Conservation (phyloP, 2,113 vertebrate genomes). For the Sphaerodactylus townsendi region DNA sequence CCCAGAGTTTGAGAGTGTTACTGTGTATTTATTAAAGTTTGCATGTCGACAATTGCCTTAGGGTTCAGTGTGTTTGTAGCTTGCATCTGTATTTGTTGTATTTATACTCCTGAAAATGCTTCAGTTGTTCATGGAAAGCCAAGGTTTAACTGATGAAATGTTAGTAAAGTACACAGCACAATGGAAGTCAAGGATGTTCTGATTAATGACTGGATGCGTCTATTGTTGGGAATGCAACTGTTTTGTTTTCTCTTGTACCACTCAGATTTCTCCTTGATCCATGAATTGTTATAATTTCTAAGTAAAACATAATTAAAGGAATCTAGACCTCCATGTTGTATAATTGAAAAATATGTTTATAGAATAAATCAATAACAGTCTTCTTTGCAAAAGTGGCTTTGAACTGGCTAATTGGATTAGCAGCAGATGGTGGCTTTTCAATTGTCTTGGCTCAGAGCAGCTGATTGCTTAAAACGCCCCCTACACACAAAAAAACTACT, state of each 20-base stretch:
- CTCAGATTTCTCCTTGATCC: conserved; percentile 42
- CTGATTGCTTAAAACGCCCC: conserved; percentile 35
- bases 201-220: background rate
- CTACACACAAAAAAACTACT: conserved; percentile 11
- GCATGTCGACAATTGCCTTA: too few species aligned
- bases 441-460: conserved; percentile 63
- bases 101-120: background rate
- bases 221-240: background rate
- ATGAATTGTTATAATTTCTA: conserved; percentile 47
- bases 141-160: background rate
- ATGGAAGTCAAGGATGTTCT: background rate
- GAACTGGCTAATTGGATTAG: conserved; percentile 69
- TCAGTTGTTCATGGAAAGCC: background rate
- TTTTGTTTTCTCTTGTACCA: conserved; percentile 24
- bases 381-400: conserved; percentile 58
- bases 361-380: conserved; percentile 55
- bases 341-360: conserved; percentile 60
- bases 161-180: background rate
- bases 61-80: too few species aligned
- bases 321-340: conserved; percentile 52
- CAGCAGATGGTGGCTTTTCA: conserved; percentile 70
- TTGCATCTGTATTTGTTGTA: background rate
- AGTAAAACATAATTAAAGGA: conserved; percentile 43
- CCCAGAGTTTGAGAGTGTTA: too few species aligned
- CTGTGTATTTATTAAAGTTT: too few species aligned